A percentile compares a stretch with the other conserved stretches of the same genome.
These are phyloP conservation scores for Olivierus martensii DNA, from an alignment of 1,140 invertebrate genomes.

Conservation along the genomic window DNA sequence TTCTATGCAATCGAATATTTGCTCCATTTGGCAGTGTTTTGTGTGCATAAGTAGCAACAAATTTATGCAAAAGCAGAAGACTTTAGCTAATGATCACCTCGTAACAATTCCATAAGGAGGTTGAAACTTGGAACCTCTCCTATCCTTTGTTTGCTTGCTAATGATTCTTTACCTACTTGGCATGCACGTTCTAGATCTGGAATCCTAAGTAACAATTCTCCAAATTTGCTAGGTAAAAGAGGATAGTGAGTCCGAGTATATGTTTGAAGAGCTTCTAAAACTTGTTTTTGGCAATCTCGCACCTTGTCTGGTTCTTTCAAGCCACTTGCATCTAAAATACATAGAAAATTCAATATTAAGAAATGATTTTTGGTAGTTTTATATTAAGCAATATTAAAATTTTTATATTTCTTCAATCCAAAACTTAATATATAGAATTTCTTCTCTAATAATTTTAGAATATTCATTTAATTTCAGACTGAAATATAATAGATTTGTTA, in stretches of 20 bases:
- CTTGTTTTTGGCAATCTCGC: constrained; percentile 80
- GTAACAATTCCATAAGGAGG: constrained; percentile 82
- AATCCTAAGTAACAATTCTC: constrained; percentile 78
- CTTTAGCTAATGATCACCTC: constrained; percentile 47
- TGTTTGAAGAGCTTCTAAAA: constrained; percentile 76
- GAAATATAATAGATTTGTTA: too few species aligned
- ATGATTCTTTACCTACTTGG: constrained; percentile 85
- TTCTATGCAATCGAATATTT: too few species aligned
- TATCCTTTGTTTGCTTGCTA: constrained; percentile 68
- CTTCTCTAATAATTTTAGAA: too few species aligned
- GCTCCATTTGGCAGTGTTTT: too few species aligned
- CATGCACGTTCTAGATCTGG: constrained; percentile 88
- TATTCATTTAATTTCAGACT: too few species aligned
- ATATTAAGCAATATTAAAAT: too few species aligned
- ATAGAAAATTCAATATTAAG: too few species aligned
- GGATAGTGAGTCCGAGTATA: constrained; percentile 86
- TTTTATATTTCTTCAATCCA: too few species aligned
- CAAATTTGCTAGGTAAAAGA: constrained; percentile 84
- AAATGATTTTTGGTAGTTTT: too few species aligned
- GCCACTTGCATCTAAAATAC: constrained; percentile 61
- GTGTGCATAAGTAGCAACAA: too few species aligned
- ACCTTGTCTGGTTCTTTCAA: constrained; percentile 82
- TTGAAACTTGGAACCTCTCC: constrained; percentile 75
- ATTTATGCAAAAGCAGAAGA: background rate
- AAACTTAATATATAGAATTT: too few species aligned